A percentile compares a stretch with the other conserved stretches of the same genome.
These are phyloP conservation scores for Melanostoma scalare DNA, from an alignment of 2,888 invertebrate genomes.

Conservation along the genomic window DNA sequence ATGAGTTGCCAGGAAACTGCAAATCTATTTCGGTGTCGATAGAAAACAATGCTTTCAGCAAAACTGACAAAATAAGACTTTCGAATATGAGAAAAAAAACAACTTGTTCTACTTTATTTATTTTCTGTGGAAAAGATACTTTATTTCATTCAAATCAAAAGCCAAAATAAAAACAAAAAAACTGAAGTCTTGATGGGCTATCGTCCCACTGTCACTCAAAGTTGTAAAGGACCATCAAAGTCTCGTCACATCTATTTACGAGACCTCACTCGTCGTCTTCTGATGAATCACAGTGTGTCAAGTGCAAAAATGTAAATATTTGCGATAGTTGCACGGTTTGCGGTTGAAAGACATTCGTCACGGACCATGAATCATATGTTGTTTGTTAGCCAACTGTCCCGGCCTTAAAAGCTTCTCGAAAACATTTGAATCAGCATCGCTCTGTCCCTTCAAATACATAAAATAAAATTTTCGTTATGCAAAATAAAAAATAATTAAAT, in stretches of 20 bases:
- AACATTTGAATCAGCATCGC: conserved; percentile 29
- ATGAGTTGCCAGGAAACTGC: conserved; percentile 10
- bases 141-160: conserved; percentile 17
- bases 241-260: conserved; percentile 28
- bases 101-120: not conserved
- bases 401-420: conserved; percentile 21
- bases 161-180: conserved; percentile 29
- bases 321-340: conserved; percentile 62
- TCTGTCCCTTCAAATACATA: conserved; percentile 60
- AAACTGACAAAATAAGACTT: conserved; percentile 29
- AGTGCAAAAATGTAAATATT: conserved; percentile 59
- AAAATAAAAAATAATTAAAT: conserved; percentile 73
- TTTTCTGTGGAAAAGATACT: conserved; percentile 19
- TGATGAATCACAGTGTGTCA: conserved; percentile 52
- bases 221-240: conserved; percentile 35
- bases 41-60: conserved; percentile 43
- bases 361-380: conserved; percentile 64
- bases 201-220: conserved; percentile 49
- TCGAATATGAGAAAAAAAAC: conserved; percentile 41
- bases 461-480: conserved; percentile 57
- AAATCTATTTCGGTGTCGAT: conserved; percentile 61
- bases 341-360: conserved; percentile 63
- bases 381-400: conserved; percentile 41
- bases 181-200: conserved; percentile 29
- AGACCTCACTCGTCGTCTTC: too few species aligned